A percentile compares a stretch with the other conserved stretches of the same genome.
Evolutionary conservation across 2,797 vertebrate genomes (phyloP).

Genomic region (Oceanodroma leucorhoa): DNA sequence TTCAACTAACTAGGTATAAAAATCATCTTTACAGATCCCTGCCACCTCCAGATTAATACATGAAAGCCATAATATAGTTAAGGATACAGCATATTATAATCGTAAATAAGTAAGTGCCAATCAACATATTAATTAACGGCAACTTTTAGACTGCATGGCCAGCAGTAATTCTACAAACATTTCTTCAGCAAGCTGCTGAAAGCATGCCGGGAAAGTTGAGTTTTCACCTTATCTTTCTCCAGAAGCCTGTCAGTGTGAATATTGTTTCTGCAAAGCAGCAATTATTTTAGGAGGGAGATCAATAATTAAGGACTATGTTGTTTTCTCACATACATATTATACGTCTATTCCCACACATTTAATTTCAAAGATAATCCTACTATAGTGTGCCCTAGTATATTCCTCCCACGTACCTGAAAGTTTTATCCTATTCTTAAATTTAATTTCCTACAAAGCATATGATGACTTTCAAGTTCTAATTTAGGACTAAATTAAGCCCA

Average conservation of each 20-base stretch:
- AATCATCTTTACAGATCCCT: neutral
- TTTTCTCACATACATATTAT: neutral
- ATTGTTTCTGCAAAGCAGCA: neutral
- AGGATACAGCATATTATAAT: neutral
- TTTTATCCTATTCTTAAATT: neutral
- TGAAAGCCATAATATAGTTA: neutral
- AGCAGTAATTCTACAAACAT: neutral
- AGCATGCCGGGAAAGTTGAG: neutral
- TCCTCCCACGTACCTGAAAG: rapidly evolving
- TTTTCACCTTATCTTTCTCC: neutral
- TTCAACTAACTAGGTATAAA: neutral
- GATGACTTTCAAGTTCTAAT: neutral
- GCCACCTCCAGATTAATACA: neutral
- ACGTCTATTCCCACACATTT: neutral
- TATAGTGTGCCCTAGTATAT: too few relatives aligned
- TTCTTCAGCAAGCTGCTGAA: neutral
- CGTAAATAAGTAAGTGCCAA: neutral
- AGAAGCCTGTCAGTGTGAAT: neutral
- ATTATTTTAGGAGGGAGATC: neutral
- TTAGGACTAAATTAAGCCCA: conserved; percentile 41
- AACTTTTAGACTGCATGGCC: neutral
- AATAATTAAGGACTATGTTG: neutral
- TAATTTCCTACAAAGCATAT: neutral
- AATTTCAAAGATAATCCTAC: neutral
- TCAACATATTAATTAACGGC: neutral